phyloP scores from a whole-genome alignment of 2,888 invertebrate species.

The Chironomus riparius region DNA sequence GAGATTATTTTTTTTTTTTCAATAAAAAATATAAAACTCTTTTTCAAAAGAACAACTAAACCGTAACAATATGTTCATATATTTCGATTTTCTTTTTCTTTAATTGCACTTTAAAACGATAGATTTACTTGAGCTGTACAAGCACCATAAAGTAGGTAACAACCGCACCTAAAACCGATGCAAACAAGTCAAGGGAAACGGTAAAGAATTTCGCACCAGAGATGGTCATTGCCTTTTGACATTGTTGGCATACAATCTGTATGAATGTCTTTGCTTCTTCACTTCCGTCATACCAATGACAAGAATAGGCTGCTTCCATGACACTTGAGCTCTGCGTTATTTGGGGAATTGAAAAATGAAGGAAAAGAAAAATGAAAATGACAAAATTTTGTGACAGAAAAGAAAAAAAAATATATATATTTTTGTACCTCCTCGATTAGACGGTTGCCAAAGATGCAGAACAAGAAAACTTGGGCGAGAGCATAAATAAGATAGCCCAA shows the following conservation, averaged over 20 bases:
- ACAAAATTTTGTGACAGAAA: neutral
- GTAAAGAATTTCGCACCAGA: conserved; percentile 86
- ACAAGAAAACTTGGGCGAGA: conserved; percentile 75
- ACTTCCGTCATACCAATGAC: conserved; percentile 84
- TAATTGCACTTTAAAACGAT: conserved; percentile 2
- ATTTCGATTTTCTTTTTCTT: neutral
- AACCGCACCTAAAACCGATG: conserved; percentile 74
- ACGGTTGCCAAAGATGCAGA: conserved; percentile 78
- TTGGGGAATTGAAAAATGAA: neutral
- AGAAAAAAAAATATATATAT: neutral
- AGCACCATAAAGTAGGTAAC: conserved; percentile 89
- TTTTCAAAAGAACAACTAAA: neutral
- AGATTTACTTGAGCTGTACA: conserved; percentile 69
- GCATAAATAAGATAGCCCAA: conserved; percentile 72
- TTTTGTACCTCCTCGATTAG: conserved; percentile 70
- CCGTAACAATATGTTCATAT: neutral
- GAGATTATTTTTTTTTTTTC: too few relatives aligned
- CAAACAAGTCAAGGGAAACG: conserved; percentile 76
- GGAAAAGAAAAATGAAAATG: neutral
- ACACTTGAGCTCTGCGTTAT: conserved; percentile 71
- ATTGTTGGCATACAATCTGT: conserved; percentile 83
- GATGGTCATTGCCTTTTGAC: conserved; percentile 81
- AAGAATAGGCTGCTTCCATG: conserved; percentile 85
- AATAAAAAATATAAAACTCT: too few relatives aligned
- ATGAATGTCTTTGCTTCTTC: conserved; percentile 86